Conservation (phyloP, 1,140 invertebrate species). For the Belonocnema kinseyi region DNA sequence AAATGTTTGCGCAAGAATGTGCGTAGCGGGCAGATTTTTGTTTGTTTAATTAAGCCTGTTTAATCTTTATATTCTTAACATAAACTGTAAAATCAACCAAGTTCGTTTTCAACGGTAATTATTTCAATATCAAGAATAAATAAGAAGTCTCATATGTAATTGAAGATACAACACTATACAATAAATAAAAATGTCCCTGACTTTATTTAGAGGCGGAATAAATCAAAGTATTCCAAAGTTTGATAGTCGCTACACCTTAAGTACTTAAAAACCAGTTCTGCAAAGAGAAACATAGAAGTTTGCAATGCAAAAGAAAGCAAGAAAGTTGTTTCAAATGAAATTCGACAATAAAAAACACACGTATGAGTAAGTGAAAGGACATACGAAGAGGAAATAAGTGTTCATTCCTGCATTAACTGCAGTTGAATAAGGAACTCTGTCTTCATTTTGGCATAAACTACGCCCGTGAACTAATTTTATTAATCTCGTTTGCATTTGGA, state of each 20-base stretch:
- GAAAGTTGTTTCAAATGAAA: constrained; percentile 40
- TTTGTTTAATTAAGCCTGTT: no score
- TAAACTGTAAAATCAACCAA: no score
- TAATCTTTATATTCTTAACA: no score
- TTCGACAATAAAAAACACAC: constrained; percentile 37
- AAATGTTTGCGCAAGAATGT: no score
- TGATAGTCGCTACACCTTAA: not conserved
- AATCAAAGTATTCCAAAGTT: no score
- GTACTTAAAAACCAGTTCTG: not conserved
- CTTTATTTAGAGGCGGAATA: no score
- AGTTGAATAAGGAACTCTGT: constrained; percentile 4
- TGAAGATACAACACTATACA: no score
- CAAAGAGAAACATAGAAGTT: not conserved
- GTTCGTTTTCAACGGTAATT: no score
- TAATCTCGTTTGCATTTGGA: not conserved
- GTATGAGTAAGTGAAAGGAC: not conserved
- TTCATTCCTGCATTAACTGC: not conserved
- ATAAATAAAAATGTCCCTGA: not conserved
- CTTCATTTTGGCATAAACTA: not conserved
- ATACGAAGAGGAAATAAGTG: not conserved
- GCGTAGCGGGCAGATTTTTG: no score
- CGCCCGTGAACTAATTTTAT: not conserved
- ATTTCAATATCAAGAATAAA: no score
- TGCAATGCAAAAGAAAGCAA: constrained; percentile 36
- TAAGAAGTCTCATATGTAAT: no score